Evolutionary conservation across 1,140 invertebrate species (phyloP), one percentile per base, ranked within the genome.

Genomic region (Drosophila insularis): DNA sequence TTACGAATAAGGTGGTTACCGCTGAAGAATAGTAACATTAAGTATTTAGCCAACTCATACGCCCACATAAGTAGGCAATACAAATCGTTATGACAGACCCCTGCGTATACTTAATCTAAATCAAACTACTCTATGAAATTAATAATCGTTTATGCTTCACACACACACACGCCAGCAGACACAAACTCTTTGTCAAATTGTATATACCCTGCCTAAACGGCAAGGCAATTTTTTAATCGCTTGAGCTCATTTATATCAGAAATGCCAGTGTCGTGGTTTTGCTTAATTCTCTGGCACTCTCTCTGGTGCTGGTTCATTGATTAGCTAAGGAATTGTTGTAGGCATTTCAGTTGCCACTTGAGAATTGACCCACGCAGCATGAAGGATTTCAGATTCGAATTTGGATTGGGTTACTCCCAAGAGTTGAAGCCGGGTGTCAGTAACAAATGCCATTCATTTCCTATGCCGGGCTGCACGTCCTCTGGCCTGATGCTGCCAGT

Each of bases 401-500:
- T 50, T 19, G 43, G 43, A 50, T 50, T 50, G 43, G 43, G 43
- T 50, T 50, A 50, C 37, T 69, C 71, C 71, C 66, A 19, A 54
- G 63, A 66, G 72, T 66, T 58, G 4, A 50, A 50, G 43, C 17
- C 17, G 17, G 17, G 71, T 81, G 74, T 68, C 81, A 73, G 69
- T 81, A 79, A 86, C 79, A 87, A 86, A 86, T 87, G 81, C 81
- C 68, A 71, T 81, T 81, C 82, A 86, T 86, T 86, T 86, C 79
- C 79, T 68, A 81, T 78, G 58, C 81, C 78, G 23, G 53, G 71
- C 64, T 81, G 82, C 82, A 86, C 68, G 63, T 32, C 63, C 63
- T 67, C 61, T 68, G 73, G 17, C 17, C 17, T 10, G 14, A 6
- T 43, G n/a, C 40, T 43, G 40, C 10, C 13, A 4, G 4, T 40